A percentile compares a stretch with the other conserved stretches of the same genome.
phyloP scores from a whole-genome alignment of 2,888 invertebrate genomes.

The Eilema caniola region DNA sequence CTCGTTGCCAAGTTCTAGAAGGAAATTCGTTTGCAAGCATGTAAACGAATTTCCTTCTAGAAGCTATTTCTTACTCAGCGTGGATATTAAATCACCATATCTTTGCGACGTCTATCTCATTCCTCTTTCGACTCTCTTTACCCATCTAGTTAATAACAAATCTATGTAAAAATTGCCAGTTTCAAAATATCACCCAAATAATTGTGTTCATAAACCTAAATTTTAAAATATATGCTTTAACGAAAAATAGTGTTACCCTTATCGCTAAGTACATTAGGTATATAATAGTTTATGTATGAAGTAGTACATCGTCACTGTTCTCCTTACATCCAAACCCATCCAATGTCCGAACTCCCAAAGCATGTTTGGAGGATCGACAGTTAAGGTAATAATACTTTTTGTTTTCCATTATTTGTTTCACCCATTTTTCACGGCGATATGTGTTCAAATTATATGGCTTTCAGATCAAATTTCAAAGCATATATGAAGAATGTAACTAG shows the following conservation, averaged over 20 bases:
- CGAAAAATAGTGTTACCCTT: constrained; percentile 61
- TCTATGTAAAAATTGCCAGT: neutral
- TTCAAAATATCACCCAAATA: neutral
- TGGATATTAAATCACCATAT: too few relatives aligned
- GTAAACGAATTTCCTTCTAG: too few relatives aligned
- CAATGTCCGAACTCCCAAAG: constrained; percentile 68
- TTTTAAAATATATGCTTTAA: constrained; percentile 63
- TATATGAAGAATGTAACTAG: neutral
- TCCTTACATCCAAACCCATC: constrained; percentile 60
- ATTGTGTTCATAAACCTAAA: constrained; percentile 27
- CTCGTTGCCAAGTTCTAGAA: too few relatives aligned
- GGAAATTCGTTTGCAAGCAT: too few relatives aligned
- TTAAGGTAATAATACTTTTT: constrained; percentile 73
- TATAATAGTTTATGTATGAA: constrained; percentile 52
- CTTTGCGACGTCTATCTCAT: neutral
- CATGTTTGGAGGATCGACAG: constrained; percentile 82
- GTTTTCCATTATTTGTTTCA: constrained; percentile 64
- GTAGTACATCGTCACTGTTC: constrained; percentile 50
- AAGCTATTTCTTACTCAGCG: too few relatives aligned
- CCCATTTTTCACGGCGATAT: constrained; percentile 37
- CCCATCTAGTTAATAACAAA: neutral
- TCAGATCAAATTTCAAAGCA: neutral
- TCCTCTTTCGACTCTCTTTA: neutral
- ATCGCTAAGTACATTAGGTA: constrained; percentile 48
- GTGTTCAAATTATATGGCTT: constrained; percentile 29